These are phyloP conservation scores for Monopterus albus DNA, from an alignment of 2,113 vertebrate genomes.

Conservation along the genomic window DNA sequence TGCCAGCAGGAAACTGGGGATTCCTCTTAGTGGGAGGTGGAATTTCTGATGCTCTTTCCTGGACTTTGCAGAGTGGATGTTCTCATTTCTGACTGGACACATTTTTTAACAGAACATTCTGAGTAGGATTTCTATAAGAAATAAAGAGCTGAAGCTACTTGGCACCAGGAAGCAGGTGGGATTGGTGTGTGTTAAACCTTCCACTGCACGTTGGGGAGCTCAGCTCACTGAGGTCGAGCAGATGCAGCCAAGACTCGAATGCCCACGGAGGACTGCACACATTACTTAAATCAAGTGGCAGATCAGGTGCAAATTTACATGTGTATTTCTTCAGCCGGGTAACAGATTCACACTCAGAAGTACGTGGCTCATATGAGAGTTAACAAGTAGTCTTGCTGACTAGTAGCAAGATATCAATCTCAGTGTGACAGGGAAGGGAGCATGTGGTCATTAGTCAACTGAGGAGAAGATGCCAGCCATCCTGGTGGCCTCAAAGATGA, in stretches of 20 bases:
- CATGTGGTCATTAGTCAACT: background rate
- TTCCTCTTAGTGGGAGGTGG: slow-evolving; percentile 28
- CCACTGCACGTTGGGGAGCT: slow-evolving; percentile 43
- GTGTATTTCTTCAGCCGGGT: background rate
- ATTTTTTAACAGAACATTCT: background rate
- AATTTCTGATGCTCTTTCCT: slow-evolving; percentile 23
- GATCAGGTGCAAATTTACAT: slow-evolving; percentile 19
- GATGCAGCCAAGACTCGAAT: slow-evolving; percentile 29
- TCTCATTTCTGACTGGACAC: slow-evolving; percentile 1
- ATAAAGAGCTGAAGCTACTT: slow-evolving; percentile 19
- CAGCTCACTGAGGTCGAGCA: slow-evolving; percentile 41
- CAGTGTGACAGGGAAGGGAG: slow-evolving; percentile 10
- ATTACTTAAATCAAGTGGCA: background rate
- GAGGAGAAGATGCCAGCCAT: slow-evolving; percentile 95
- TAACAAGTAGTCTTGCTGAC: background rate
- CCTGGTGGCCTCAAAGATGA: slow-evolving; percentile 96
- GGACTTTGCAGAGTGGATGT: slow-evolving; percentile 24
- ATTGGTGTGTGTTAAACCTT: slow-evolving; percentile 40
- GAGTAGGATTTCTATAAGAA: slow-evolving; percentile 20
- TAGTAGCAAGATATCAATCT: background rate
- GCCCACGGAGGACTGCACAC: slow-evolving; percentile 20
- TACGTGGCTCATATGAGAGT: slow-evolving; percentile 1
- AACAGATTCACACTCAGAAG: slow-evolving; percentile 3
- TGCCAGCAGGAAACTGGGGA: slow-evolving; percentile 48
- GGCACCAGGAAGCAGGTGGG: slow-evolving; percentile 52